Conservation (phyloP, 2,797 vertebrate species). For the Oophaga sylvatica region DNA sequence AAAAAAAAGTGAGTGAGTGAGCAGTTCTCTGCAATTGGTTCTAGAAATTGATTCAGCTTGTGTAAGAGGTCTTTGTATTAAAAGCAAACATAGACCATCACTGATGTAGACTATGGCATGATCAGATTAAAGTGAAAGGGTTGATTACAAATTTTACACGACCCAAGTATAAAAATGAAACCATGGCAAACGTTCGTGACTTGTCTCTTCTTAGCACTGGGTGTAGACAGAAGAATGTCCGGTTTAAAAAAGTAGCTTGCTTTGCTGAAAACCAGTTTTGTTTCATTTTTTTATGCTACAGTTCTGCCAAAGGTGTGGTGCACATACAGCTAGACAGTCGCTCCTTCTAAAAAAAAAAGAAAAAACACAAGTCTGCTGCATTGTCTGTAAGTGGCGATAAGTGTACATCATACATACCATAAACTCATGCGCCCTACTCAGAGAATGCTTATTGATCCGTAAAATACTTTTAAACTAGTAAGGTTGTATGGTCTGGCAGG, state of each 20-base stretch:
- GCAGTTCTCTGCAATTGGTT: too few species aligned
- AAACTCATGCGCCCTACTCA: not conserved
- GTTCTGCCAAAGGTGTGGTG: slow-evolving; percentile 33
- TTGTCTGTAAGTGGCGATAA: not conserved
- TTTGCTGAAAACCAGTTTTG: slow-evolving; percentile 55
- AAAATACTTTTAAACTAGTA: not conserved
- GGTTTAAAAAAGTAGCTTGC: not conserved
- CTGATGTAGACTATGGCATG: not conserved
- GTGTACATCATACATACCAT: not conserved
- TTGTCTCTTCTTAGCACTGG: slow-evolving; percentile 26
- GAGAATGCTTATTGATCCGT: not conserved
- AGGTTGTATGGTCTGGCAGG: too few species aligned
- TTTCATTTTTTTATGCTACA: slow-evolving; percentile 44
- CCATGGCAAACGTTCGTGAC: not conserved
- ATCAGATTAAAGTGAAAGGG: not conserved
- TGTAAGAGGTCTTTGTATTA: not conserved
- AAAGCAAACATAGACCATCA: not conserved
- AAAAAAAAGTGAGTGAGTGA: too few species aligned
- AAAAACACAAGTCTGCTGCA: not conserved
- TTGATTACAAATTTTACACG: not conserved
- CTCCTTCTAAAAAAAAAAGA: not conserved
- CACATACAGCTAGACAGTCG: not conserved
- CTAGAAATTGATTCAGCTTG: not conserved
- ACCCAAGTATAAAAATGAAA: not conserved
- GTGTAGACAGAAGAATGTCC: slow-evolving; percentile 21